Evolutionary conservation across 2,888 invertebrate species (phyloP).

Genomic region (Caenorhabditis wallacei): DNA sequence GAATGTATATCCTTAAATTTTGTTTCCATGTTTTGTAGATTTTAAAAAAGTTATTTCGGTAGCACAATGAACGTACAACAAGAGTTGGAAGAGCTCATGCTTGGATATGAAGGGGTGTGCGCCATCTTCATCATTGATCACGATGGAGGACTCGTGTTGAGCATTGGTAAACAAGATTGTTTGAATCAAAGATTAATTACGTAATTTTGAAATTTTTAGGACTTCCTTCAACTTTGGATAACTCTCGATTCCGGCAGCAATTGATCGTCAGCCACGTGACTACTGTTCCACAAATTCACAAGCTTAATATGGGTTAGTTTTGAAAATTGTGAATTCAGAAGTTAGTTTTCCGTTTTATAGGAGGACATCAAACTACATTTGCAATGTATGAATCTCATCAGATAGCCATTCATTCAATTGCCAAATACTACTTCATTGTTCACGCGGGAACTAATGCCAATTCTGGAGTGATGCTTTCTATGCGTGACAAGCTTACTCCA

Average conservation of each 20-base stretch:
- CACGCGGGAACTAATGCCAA: conserved; percentile 56
- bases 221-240: conserved; percentile 40
- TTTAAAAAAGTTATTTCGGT: background rate
- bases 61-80: conserved; percentile 59
- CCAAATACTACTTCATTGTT: conserved; percentile 53
- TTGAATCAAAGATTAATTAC: background rate
- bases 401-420: conserved; percentile 51
- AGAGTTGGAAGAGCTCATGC: conserved; percentile 64
- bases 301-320: conserved; percentile 48
- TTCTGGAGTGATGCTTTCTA: conserved; percentile 55
- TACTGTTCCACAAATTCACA: conserved; percentile 57
- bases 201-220: background rate
- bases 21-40: too few relatives aligned
- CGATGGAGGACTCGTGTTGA: conserved; percentile 65
- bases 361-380: conserved; percentile 57
- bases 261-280: conserved; percentile 55
- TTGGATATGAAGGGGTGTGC: conserved; percentile 62
- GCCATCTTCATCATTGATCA: conserved; percentile 72
- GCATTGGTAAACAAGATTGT: conserved; percentile 49
- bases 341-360: background rate
- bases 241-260: conserved; percentile 32
- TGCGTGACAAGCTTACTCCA: conserved; percentile 61
- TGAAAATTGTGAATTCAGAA: background rate
- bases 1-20: too few relatives aligned
- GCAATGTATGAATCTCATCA: conserved; percentile 54